Evolutionary conservation across 1,140 invertebrate species (phyloP), one percentile per base, ranked within the genome.

Genomic region (Drosophila arawakana): DNA sequence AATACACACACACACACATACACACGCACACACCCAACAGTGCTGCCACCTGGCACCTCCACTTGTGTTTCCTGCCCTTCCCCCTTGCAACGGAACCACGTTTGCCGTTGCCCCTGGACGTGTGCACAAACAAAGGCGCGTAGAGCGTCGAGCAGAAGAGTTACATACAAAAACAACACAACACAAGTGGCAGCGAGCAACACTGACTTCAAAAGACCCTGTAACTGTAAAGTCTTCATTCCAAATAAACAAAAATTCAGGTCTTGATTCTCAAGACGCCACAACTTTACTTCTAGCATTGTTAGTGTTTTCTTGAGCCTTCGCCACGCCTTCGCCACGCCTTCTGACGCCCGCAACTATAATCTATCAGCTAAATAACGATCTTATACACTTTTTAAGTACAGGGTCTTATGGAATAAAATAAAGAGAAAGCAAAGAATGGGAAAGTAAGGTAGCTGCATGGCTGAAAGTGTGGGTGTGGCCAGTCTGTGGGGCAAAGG

Each of bases 71-170:
- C 18, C 18, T 21, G 18, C 37, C 44, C 34, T 47, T 10, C 25
- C 30, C 4, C 30, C 18, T 37, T 15, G 15, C 15, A 15, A 15
- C 15, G 15, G 15, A 15, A 15, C 15, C 15, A 15, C 15, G 52
- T 55, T 67, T 72, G 49, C 39, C 41, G 18, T 55, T 66, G 55
- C 60, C 57, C 18, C 61, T 35, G 66, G 73, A 72, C 62, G 75
- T 71, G 76, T 58, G 59, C 73, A 54, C 50, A 88, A 88, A 86
- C 76, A 86, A 88, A 86, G 73, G 70, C 69, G 79, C 78, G 75
- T 85, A 74, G 81, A 66, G 71, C 79, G 57, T 85, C 71, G 81
- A 66, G 66, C 79, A 49, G 62, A 75, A 75, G 60, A 65, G 73
- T 71, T 71, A 25, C 60, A 65, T 59, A 63, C 43, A 57, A 55